Percentiles rank a stretch among this genome's conserved stretches.
These are phyloP conservation scores for Discoglossus pictus DNA, from an alignment of 2,797 vertebrate genomes.

Conservation along the genomic window DNA sequence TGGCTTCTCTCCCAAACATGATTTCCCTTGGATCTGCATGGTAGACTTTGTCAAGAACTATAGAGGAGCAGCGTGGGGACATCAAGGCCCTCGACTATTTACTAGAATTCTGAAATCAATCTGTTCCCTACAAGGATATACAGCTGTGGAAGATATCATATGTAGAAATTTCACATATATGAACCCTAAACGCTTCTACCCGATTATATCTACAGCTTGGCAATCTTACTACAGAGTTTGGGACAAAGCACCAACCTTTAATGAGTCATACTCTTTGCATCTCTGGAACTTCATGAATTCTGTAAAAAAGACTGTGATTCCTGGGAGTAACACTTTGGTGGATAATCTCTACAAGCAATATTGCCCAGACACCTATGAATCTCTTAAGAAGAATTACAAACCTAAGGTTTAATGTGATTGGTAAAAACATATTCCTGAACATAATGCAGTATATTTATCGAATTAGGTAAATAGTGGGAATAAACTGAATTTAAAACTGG, in stretches of 20 bases:
- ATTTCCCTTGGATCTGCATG: slow-evolving; percentile 10
- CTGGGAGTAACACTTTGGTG: slow-evolving; percentile 65
- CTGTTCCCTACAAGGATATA: too few relatives aligned
- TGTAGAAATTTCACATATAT: slow-evolving; percentile 71
- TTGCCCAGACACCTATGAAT: slow-evolving; percentile 66
- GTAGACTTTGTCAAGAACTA: slow-evolving; percentile 34
- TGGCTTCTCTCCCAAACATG: slow-evolving; percentile 15
- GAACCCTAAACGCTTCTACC: slow-evolving; percentile 72
- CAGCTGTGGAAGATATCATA: slow-evolving; percentile 55
- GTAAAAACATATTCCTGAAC: too few relatives aligned
- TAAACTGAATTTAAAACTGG: too few relatives aligned
- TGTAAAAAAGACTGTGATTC: slow-evolving; percentile 49
- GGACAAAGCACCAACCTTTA: slow-evolving; percentile 63
- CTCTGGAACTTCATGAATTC: slow-evolving; percentile 75
- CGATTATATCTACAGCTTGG: slow-evolving; percentile 66
- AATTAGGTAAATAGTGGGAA: too few relatives aligned
- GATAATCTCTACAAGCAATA: slow-evolving; percentile 68
- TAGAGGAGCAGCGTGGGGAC: slow-evolving; percentile 11
- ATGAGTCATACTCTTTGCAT: slow-evolving; percentile 68
- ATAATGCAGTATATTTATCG: too few relatives aligned
- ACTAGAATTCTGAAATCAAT: too few relatives aligned
- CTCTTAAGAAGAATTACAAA: slow-evolving; percentile 56
- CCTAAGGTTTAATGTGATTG: too few relatives aligned
- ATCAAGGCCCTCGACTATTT: slow-evolving; percentile 35
- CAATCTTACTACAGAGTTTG: slow-evolving; percentile 67